Conservation (phyloP, 2,888 invertebrate species). For the Hybos culiciformis region DNA sequence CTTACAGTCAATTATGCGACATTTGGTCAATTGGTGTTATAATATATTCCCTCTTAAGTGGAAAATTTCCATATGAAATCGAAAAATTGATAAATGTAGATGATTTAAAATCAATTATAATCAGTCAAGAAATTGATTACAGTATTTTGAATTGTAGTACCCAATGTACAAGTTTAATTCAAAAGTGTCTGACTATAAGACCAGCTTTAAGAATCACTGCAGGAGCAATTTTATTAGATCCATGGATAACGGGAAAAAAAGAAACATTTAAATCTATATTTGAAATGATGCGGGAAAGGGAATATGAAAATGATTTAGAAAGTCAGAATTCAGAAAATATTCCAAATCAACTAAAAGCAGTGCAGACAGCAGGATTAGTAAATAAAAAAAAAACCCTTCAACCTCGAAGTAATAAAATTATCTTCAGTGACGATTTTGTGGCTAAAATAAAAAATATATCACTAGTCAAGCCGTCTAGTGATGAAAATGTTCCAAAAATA, state of each 20-base stretch:
- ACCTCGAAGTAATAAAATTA: too few relatives aligned
- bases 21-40: conserved; percentile 9
- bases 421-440: too few relatives aligned
- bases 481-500: too few relatives aligned
- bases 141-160: neutral
- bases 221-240: neutral
- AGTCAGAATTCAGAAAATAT: too few relatives aligned
- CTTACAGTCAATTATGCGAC: conserved; percentile 8
- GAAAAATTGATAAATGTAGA: neutral
- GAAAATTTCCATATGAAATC: conserved; percentile 5
- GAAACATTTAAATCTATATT: too few relatives aligned
- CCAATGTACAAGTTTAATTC: neutral
- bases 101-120: neutral
- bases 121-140: neutral
- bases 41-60: conserved; percentile 5
- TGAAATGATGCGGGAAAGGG: too few relatives aligned
- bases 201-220: neutral
- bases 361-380: too few relatives aligned
- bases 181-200: neutral
- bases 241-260: neutral
- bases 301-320: too few relatives aligned
- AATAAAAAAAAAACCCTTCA: too few relatives aligned
- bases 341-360: too few relatives aligned
- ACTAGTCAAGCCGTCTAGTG: too few relatives aligned
- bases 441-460: too few relatives aligned